Conservation (phyloP, 2,888 invertebrate genomes). For the Epinotia ramella region DNA sequence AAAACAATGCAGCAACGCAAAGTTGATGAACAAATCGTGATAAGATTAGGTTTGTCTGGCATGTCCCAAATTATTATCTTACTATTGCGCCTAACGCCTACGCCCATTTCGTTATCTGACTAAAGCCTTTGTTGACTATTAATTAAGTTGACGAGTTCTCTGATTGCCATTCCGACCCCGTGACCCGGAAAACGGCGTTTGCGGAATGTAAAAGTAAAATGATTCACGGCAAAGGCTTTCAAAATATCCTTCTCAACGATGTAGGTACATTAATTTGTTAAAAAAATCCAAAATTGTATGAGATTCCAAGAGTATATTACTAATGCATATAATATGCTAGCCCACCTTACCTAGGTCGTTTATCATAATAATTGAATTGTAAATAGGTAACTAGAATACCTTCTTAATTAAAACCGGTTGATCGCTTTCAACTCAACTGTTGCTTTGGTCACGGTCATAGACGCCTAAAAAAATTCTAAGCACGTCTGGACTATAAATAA, state of each 20-base stretch:
- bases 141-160: conserved; percentile 6
- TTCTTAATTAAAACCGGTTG: not conserved
- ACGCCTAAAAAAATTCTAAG: conserved; percentile 2
- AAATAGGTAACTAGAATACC: too few species aligned
- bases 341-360: too few species aligned
- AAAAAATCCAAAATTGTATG: too few species aligned
- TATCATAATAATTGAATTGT: too few species aligned
- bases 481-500: conserved; percentile 23
- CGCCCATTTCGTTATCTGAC: conserved; percentile 6
- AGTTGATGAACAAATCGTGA: not conserved
- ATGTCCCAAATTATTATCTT: conserved; percentile 1
- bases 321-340: too few species aligned
- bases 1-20: conserved; percentile 11
- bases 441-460: not conserved
- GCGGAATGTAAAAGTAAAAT: not conserved
- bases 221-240: conserved; percentile 2
- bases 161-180: conserved; percentile 8
- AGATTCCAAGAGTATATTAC: too few species aligned
- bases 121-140: conserved; percentile 7
- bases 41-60: conserved; percentile 7
- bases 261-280: too few species aligned
- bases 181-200: not conserved
- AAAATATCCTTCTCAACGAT: not conserved
- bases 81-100: not conserved
- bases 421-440: not conserved